A percentile compares a stretch with the other conserved stretches of the same genome.
Evolutionary conservation across 2,888 invertebrate genomes (phyloP).

Genomic region (Caenorhabditis uteleia): DNA sequence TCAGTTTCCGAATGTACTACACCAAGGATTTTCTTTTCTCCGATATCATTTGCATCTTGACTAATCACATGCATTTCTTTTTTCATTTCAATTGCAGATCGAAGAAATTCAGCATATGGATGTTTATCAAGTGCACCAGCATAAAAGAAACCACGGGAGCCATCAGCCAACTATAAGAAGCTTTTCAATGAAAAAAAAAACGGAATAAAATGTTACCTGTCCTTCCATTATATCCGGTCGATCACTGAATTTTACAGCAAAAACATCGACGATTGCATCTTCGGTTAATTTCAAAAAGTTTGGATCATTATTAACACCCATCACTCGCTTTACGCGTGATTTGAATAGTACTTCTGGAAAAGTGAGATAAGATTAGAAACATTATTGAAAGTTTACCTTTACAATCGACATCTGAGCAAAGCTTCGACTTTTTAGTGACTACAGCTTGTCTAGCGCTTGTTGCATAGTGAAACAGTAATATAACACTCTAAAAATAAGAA

Average conservation of each 20-base stretch:
- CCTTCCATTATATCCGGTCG: constrained; percentile 54
- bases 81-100: constrained; percentile 43
- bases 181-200: no score
- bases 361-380: background rate
- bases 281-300: constrained; percentile 33
- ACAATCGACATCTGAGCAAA: constrained; percentile 44
- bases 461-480: constrained; percentile 6
- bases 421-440: constrained; percentile 38
- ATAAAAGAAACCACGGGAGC: constrained; percentile 41
- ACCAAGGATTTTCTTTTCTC: constrained; percentile 37
- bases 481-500: constrained; percentile 10
- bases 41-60: constrained; percentile 41
- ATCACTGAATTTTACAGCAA: constrained; percentile 55
- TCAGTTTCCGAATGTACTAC: constrained; percentile 43
- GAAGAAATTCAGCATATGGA: constrained; percentile 49
- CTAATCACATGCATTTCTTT: constrained; percentile 45
- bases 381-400: constrained; percentile 18
- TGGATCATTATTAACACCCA: constrained; percentile 37
- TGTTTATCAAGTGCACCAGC: constrained; percentile 37
- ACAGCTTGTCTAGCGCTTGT: constrained; percentile 26
- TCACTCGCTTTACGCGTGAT: constrained; percentile 39
- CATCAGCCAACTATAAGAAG: constrained; percentile 37
- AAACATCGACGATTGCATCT: constrained; percentile 36
- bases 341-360: constrained; percentile 51
- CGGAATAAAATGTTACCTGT: no score